These are phyloP conservation scores for Indri indri DNA, from an alignment of 2,113 vertebrate genomes.

Conservation along the genomic window DNA sequence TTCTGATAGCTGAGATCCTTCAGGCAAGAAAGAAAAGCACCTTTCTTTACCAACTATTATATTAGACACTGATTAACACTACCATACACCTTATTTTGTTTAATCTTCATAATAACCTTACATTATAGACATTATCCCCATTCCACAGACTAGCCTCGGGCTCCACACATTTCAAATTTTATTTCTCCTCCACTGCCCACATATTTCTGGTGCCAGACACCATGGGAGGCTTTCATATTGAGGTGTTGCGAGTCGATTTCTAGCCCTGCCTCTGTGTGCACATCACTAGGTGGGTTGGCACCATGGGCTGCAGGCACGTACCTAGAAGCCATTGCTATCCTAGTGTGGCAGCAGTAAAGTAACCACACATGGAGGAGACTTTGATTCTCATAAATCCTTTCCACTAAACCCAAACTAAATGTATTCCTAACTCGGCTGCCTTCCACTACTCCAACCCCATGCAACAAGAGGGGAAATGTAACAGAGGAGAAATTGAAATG, in stretches of 20 bases:
- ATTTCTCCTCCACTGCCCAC: neutral
- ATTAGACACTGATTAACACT: neutral
- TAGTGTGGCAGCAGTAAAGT: neutral
- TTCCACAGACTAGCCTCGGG: neutral
- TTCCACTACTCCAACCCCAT: neutral
- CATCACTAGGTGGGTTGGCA: neutral
- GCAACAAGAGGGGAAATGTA: neutral
- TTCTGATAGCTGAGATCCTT: neutral
- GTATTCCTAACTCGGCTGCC: neutral
- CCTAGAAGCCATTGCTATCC: neutral
- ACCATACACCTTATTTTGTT: neutral
- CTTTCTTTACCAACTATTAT: neutral
- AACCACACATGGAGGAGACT: neutral
- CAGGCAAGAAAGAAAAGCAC: neutral
- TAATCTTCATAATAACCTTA: neutral
- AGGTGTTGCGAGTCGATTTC: neutral
- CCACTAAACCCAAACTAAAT: conserved; percentile 1
- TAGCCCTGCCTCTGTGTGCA: neutral
- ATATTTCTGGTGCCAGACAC: neutral
- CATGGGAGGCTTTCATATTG: neutral
- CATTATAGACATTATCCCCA: neutral
- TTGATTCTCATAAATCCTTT: neutral
- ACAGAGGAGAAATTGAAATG: neutral
- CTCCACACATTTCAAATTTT: neutral
- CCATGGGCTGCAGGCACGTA: neutral